Evolutionary conservation across 1,140 invertebrate species (phyloP), one percentile per base, ranked within the genome.

Genomic region (Lordiphosa collinella): DNA sequence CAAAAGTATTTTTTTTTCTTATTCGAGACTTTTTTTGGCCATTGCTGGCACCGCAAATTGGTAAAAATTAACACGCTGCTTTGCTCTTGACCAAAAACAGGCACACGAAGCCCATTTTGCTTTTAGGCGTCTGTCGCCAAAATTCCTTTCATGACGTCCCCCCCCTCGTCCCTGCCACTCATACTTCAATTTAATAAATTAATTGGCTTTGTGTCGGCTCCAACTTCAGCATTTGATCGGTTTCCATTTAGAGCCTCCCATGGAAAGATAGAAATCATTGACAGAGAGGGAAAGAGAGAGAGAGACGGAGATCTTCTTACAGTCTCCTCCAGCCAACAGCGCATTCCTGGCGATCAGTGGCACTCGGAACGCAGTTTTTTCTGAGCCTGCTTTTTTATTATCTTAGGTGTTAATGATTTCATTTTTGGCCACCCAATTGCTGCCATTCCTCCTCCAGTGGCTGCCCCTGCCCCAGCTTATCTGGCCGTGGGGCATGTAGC

Each of bases 151-250:
- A 76, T 72, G 62, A 67, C 48, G 11, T 25, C 29, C 7, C 2
- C 40, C 12, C 14, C 13, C 2, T 2, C 13, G n/a, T 25, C 18
- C 10, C 14, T 44, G 47, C 71, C 61, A 47, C 48, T 76, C 79
- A 87, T 87, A 84, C 85, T 80, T 87, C 85, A 87, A 87, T 87
- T 87, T 87, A 87, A 87, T 87, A 87, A 87, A 87, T 87, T 87
- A 87, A 87, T 87, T 87, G 85, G 85, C 85, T 87, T 75, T 85
- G 72, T 66, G 69, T 68, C 84, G 78, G 63, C 64, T 79, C 50
- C 47, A 56, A 58, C 37, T 61, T 61, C 53, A 40, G 48, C 38
- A 60, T 68, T 70, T 58, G 59, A 48, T 51, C 59, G 56, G 72
- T 54, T 50, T 60, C 36, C 55, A 50, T 53, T 65, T 58, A 46